Conservation (phyloP, 2,888 invertebrate species). For the Notodonta dromedarius region DNA sequence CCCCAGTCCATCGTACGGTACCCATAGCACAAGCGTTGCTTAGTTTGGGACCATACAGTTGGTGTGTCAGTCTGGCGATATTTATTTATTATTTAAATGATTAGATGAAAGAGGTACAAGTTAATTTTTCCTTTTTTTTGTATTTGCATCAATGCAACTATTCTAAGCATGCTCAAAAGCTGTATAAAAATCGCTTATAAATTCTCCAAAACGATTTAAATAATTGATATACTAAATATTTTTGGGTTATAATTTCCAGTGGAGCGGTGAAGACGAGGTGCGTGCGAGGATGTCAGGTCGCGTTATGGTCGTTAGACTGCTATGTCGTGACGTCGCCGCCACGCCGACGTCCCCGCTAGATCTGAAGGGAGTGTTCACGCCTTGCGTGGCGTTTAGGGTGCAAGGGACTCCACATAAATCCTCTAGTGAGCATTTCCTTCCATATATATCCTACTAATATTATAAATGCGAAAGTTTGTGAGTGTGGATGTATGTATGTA, state of each 20-base stretch:
- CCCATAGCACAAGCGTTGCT: too few species aligned
- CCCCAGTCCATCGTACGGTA: too few species aligned
- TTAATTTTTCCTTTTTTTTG: too few species aligned
- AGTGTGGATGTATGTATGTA: too few species aligned
- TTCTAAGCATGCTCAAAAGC: too few species aligned
- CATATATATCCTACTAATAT: too few species aligned
- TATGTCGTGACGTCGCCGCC: slow-evolving; percentile 89
- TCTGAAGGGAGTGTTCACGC: slow-evolving; percentile 88
- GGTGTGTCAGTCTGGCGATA: too few species aligned
- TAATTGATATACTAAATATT: background rate
- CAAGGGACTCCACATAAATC: slow-evolving; percentile 90
- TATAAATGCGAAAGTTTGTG: too few species aligned
- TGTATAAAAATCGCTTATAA: background rate
- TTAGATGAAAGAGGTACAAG: too few species aligned
- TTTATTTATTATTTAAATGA: too few species aligned
- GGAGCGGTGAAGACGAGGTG: slow-evolving; percentile 92
- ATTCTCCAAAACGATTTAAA: background rate
- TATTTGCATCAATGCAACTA: too few species aligned
- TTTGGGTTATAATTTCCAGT: slow-evolving; percentile 79
- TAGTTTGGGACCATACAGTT: too few species aligned
- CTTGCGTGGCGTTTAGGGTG: slow-evolving; percentile 93
- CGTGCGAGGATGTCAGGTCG: slow-evolving; percentile 91
- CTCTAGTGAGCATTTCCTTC: slow-evolving; percentile 47
- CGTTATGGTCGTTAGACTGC: slow-evolving; percentile 90
- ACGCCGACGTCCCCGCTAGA: slow-evolving; percentile 78